Evolutionary conservation across 2,797 vertebrate genomes (phyloP), one percentile per base, ranked within the genome.

Genomic region (Cottoperca gobio): DNA sequence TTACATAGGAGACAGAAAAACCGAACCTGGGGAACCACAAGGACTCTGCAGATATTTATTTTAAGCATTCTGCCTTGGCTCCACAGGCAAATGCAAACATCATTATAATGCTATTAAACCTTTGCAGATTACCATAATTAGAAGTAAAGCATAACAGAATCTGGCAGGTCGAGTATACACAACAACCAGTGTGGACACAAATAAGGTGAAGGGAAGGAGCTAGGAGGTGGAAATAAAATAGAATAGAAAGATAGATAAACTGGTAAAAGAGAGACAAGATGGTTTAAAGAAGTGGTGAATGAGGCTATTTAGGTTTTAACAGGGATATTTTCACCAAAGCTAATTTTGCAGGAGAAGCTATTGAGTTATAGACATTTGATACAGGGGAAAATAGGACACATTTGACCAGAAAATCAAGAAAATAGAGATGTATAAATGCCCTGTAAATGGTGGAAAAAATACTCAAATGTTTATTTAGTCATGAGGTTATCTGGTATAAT

Each of bases 71-170:
- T 78, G 33, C 40, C 45, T 83, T 76, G 70, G 65, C 76, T 78
- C 24, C 33, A 43, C 17, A 50, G 52, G 55, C n/a, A 3, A 71
- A 46, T 52, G 54, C 69, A 90, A 83, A 89, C 50, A 79, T 73
- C 11, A 46, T 86, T 86, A 80, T 73, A 73, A 76, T 62, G 45
- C 61, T 73, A 82, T 86, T 78, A 82, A 87, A 85, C 70, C 59
- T 59, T 23, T 73, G 43, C 39, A 74, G 62, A 73, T 78, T 31
- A 80, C 78, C 70, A 83, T 84, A 86, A 78, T 62, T 82, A 79
- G 82, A 86, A 75, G 49, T 61, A 63, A 81, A 63, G 53, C 53
- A 61, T 33, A 78, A 81, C 57, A 79, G 37, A 66, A 28, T 55
- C 52, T 61, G 46, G 59, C 49, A 19, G 55, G 53, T 42, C 1